Evolutionary conservation across 2,113 vertebrate genomes (phyloP).

Genomic region (Thalassoma bifasciatum): DNA sequence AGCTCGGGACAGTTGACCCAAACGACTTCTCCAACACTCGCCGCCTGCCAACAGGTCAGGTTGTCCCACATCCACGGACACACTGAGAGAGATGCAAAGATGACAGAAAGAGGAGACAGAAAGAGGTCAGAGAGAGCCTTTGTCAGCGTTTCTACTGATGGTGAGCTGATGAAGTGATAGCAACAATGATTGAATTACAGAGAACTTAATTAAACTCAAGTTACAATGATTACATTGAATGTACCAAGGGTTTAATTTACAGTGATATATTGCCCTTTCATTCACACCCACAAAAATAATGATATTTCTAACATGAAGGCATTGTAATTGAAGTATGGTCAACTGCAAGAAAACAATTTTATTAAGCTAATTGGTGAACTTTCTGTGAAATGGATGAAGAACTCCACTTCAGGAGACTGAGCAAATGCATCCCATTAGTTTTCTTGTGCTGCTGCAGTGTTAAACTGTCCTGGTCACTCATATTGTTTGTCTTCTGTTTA

Average conservation of each 20-base stretch:
- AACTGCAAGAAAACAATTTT: too few relatives aligned
- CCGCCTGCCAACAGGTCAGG: constrained; percentile 94
- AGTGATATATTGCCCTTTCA: constrained; percentile 3
- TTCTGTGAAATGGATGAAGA: too few relatives aligned
- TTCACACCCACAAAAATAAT: neutral
- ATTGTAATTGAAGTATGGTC: neutral
- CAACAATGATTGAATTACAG: neutral
- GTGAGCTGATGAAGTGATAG: neutral
- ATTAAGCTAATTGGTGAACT: too few relatives aligned
- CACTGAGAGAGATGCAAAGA: constrained; percentile 64
- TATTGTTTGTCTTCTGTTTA: neutral
- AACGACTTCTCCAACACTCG: constrained; percentile 87
- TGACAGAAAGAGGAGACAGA: neutral
- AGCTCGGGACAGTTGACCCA: constrained; percentile 91
- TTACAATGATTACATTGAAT: neutral
- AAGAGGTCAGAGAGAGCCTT: neutral
- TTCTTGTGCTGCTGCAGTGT: neutral
- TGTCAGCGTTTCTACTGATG: neutral
- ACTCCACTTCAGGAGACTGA: too few relatives aligned
- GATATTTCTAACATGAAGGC: neutral
- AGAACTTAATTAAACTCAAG: constrained; percentile 5
- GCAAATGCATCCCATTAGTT: too few relatives aligned
- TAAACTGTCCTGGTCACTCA: neutral
- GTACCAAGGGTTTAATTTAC: constrained; percentile 21
- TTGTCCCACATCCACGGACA: constrained; percentile 98